Evolutionary conservation across 2,888 invertebrate species (phyloP).

Genomic region (Diaphora mendica): DNA sequence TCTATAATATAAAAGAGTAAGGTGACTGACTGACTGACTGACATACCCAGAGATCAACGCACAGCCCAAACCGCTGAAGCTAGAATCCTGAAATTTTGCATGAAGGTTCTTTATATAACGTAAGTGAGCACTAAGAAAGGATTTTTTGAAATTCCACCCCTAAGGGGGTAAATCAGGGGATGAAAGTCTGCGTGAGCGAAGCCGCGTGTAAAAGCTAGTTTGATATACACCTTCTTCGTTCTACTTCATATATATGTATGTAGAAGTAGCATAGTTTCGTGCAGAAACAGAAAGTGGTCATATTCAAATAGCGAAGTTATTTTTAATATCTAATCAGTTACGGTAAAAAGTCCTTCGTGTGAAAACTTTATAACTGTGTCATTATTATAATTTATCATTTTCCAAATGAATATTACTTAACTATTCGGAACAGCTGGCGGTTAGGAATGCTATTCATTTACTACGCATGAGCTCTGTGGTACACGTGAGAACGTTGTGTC

Average conservation of each 20-base stretch:
- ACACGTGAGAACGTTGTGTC: conserved; percentile 13
- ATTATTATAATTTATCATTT: background rate
- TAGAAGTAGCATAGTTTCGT: conserved; percentile 14
- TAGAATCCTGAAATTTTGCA: too few species aligned
- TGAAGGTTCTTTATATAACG: too few species aligned
- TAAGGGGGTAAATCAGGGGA: too few species aligned
- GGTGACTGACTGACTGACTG: too few species aligned
- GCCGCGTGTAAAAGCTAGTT: too few species aligned
- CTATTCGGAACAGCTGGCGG: conserved; percentile 6
- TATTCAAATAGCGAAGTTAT: background rate
- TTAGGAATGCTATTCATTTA: conserved; percentile 20
- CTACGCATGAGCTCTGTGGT: conserved; percentile 17
- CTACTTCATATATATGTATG: background rate
- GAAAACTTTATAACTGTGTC: background rate
- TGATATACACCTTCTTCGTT: too few species aligned
- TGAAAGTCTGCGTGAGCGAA: too few species aligned
- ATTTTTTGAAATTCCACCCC: too few species aligned
- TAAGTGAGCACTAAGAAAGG: too few species aligned
- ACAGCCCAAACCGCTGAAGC: too few species aligned
- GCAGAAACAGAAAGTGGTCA: conserved; percentile 6
- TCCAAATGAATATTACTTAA: conserved; percentile 1
- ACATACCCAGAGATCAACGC: too few species aligned
- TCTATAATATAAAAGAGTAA: too few species aligned
- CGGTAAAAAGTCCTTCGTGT: background rate
- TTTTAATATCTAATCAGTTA: background rate